These are phyloP conservation scores for Rhinopomastus cyanomelas DNA, from an alignment of 2,113 vertebrate genomes.

Conservation along the genomic window DNA sequence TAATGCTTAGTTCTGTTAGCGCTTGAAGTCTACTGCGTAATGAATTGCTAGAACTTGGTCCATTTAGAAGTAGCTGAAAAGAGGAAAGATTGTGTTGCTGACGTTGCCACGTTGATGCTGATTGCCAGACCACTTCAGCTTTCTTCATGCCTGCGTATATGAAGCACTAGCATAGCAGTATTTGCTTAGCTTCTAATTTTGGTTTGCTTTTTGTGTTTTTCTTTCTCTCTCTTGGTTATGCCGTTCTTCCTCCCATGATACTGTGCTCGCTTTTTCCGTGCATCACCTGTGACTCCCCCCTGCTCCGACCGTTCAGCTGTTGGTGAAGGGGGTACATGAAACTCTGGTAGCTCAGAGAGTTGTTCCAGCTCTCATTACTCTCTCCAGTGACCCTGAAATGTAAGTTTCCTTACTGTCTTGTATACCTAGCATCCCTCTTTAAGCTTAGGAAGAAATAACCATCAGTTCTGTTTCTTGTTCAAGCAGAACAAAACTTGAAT, in stretches of 20 bases:
- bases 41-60: not conserved
- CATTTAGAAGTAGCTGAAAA: not conserved
- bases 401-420: constrained; percentile 89
- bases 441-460: constrained; percentile 74
- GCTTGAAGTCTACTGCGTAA: not conserved
- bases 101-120: constrained; percentile 8
- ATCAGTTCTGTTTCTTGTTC: constrained; percentile 61
- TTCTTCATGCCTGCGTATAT: constrained; percentile 65
- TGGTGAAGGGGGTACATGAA: constrained; percentile 99
- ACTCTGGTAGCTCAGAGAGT: constrained; percentile 99
- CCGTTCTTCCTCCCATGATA: constrained; percentile 81
- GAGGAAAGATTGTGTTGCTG: not conserved
- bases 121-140: constrained; percentile 57
- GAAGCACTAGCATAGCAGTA: constrained; percentile 75
- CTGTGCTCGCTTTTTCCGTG: constrained; percentile 87
- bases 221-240: constrained; percentile 72
- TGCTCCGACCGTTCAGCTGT: constrained; percentile 92
- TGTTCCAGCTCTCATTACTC: constrained; percentile 99
- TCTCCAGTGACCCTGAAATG: constrained; percentile 99
- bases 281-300: constrained; percentile 83
- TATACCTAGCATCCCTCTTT: constrained; percentile 74
- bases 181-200: constrained; percentile 86
- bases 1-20: not conserved
- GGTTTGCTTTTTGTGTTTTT: constrained; percentile 84
- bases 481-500: not conserved